Evolutionary conservation across 2,797 vertebrate genomes (phyloP).

Genomic region (Chaunax sp.): DNA sequence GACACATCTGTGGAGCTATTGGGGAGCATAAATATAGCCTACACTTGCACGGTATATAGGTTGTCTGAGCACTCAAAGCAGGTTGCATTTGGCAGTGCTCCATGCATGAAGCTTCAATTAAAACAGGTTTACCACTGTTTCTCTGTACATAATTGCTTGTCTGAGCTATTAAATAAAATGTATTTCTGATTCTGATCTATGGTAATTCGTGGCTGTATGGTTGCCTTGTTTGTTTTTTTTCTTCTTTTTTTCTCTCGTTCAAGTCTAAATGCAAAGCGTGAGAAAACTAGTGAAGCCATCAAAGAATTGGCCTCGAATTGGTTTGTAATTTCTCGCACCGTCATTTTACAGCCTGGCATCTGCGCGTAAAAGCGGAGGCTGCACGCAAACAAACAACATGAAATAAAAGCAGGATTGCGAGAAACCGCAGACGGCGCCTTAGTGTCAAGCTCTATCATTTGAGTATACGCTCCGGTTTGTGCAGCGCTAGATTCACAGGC

Average conservation of each 20-base stretch:
- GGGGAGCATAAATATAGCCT: neutral
- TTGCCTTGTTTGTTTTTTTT: neutral
- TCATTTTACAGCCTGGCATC: conserved; percentile 44
- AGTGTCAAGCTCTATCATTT: conserved; percentile 18
- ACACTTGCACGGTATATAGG: conserved; percentile 7
- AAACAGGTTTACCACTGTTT: conserved; percentile 35
- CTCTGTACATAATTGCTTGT: conserved; percentile 20
- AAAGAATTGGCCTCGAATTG: conserved; percentile 25
- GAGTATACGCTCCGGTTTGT: conserved; percentile 40
- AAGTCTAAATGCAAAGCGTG: neutral
- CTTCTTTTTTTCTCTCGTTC: neutral
- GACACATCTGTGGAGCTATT: conserved; percentile 3
- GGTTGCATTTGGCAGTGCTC: conserved; percentile 25
- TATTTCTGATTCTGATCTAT: neutral
- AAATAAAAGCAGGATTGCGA: conserved; percentile 33
- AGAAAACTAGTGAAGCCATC: conserved; percentile 6
- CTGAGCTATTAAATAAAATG: conserved; percentile 22
- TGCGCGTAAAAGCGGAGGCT: conserved; percentile 16
- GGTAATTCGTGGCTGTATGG: neutral
- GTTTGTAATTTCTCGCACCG: conserved; percentile 25
- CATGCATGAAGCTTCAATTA: conserved; percentile 35
- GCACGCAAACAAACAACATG: conserved; percentile 25
- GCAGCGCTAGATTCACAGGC: conserved; percentile 17
- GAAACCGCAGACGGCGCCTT: conserved; percentile 60
- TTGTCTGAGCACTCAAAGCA: conserved; percentile 19